phyloP scores from a whole-genome alignment of 2,113 vertebrate genomes.

The Lepus americanus region DNA sequence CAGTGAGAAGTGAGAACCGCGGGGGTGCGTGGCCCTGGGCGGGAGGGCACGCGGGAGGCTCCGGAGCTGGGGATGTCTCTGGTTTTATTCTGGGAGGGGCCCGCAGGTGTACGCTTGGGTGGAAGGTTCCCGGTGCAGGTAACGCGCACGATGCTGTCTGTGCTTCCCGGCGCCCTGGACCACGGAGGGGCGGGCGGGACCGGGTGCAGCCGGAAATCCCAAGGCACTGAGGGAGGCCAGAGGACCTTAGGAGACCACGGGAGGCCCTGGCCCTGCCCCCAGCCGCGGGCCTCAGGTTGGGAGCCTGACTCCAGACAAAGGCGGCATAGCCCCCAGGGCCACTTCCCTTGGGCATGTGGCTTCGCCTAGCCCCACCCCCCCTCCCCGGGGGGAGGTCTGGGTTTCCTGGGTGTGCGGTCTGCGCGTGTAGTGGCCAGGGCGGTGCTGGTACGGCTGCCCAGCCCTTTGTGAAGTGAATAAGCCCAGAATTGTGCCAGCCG shows the following conservation, averaged over 20 bases:
- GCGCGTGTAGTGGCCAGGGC: not conserved
- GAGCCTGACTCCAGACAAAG: slow-evolving; percentile 59
- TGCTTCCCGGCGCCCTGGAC: too few relatives aligned
- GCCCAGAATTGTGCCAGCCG: too few relatives aligned
- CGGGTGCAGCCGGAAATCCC: too few relatives aligned
- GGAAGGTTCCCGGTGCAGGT: not conserved
- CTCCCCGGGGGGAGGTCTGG: not conserved
- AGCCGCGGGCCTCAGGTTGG: not conserved
- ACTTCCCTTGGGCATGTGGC: not conserved
- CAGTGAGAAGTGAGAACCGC: too few relatives aligned
- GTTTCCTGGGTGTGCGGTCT: not conserved
- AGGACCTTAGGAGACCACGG: not conserved
- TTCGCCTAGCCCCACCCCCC: too few relatives aligned
- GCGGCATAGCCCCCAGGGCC: not conserved
- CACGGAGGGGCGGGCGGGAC: too few relatives aligned
- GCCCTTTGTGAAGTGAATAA: not conserved
- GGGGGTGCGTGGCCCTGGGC: not conserved
- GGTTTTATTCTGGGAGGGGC: not conserved
- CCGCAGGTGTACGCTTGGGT: not conserved
- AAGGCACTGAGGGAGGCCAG: too few relatives aligned
- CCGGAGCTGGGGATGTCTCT: not conserved
- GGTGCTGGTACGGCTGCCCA: not conserved
- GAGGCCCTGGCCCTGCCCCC: not conserved
- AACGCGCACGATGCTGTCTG: too few relatives aligned
- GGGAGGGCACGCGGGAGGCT: not conserved